Conservation (phyloP, 2,888 invertebrate species). For the Augochlorella aurata region DNA sequence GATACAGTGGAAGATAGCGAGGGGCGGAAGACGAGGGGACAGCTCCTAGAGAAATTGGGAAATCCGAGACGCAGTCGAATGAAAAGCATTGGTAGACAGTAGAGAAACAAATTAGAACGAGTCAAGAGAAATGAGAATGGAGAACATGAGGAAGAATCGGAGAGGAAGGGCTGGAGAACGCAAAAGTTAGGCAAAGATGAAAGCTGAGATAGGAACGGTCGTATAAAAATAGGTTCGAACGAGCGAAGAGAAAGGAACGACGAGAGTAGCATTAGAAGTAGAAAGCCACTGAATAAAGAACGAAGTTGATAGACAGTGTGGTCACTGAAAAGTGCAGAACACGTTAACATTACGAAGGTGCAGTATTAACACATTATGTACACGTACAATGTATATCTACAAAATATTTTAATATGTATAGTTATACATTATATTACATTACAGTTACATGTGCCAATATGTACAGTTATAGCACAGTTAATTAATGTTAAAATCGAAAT, state of each 20-base stretch:
- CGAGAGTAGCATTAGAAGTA: background rate
- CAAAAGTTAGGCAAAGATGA: background rate
- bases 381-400: too few species aligned
- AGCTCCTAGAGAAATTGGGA: background rate
- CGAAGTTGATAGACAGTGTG: background rate
- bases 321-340: background rate
- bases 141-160: background rate
- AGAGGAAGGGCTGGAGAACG: background rate
- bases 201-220: background rate
- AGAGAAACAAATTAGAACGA: background rate
- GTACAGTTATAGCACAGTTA: too few species aligned
- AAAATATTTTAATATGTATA: too few species aligned
- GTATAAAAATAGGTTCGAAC: background rate
- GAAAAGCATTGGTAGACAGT: background rate
- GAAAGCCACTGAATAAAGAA: background rate
- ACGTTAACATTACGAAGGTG: too few species aligned
- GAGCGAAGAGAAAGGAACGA: background rate
- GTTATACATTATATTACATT: too few species aligned
- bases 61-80: background rate
- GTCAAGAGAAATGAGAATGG: too few species aligned
- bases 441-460: too few species aligned
- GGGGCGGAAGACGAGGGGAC: background rate
- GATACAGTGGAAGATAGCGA: background rate
- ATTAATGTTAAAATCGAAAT: too few species aligned
- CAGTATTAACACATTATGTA: too few species aligned